Evolutionary conservation across 2,113 vertebrate species (phyloP).

Genomic region (Lepus europaeus): DNA sequence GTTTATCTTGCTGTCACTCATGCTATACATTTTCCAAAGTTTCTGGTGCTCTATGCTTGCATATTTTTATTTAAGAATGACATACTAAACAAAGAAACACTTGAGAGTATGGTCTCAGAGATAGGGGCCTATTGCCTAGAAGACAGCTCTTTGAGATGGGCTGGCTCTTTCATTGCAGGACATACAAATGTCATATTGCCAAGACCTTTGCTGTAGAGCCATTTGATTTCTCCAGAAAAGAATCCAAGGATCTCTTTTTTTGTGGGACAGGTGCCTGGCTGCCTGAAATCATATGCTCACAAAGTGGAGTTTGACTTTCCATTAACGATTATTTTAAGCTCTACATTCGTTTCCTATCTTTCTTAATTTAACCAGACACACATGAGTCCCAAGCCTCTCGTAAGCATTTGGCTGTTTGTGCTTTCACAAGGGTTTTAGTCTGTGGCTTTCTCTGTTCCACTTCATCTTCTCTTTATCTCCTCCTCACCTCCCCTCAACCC

Average conservation of each 20-base stretch:
- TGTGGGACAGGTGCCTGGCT: background rate
- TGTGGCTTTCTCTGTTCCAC: background rate
- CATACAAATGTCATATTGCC: background rate
- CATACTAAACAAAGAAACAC: background rate
- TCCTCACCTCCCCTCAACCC: background rate
- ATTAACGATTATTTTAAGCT: background rate
- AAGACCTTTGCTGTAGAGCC: background rate
- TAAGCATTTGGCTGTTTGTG: background rate
- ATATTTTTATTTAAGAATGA: constrained; percentile 50
- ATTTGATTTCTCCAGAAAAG: constrained; percentile 36
- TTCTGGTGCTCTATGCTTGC: background rate
- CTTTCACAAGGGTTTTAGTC: background rate
- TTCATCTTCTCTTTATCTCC: background rate
- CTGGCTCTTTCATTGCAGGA: background rate
- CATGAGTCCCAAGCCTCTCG: background rate
- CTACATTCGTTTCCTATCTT: background rate
- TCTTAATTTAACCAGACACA: background rate
- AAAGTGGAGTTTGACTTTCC: background rate
- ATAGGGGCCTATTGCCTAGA: background rate
- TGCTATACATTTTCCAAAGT: constrained; percentile 36
- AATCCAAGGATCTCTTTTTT: background rate
- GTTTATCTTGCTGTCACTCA: background rate
- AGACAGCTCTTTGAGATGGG: background rate
- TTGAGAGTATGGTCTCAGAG: background rate
- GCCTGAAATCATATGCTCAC: background rate